Base-by-base conservation (phyloP, 2,113 vertebrate genomes). In the Capreolus pygargus region DNA sequence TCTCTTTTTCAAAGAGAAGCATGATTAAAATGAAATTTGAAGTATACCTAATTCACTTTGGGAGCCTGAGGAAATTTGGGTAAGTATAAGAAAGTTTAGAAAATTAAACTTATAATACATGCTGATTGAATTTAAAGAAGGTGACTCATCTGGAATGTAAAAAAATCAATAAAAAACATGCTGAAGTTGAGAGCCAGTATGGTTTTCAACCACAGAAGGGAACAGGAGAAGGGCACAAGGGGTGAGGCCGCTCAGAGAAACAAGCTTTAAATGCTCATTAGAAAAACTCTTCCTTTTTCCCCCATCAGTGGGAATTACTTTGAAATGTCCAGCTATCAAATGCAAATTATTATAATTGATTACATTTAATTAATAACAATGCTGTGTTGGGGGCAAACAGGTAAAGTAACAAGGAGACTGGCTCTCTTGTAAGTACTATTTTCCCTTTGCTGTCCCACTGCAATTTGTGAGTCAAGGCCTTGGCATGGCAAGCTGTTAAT, bases 91-190 rank as follows among this genome's bases (percentile, higher is more conserved):
- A 55, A 93, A 81, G 7, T 83, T 98, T 95, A 83, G n/a, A 91
- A 96, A 93, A 91, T 93, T 64, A 91, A 30, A 58, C 43, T 86
- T 89, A 10, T 57, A 88, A 85, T 85, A 78, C 33, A 64, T 76
- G n/a, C 15, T 23, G 97, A 96, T 91, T 95, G 93, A 88, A 97
- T 94, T 97, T 88, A 78, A 91, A 88, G 67, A 96, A 39, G 12
- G 50, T 57, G 50, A 95, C 39, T 95, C 16, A 79, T 74, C 88
- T 84, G 50, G 23, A 92, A 94, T 93, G 60, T 19, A 15, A 81
- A 94, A 64, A 64, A 43, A 28, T 70, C 82, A 83, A 81, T 43
- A 81, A 79, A 91, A 96, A 50, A 3, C 3, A 61, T 70, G 7
- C 8, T 23, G 28, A 79, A 55, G 47, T 45, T 78, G 47, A 95